These are phyloP conservation scores for Decapterus maruadsi DNA, from an alignment of 2,797 vertebrate species.

Conservation along the genomic window DNA sequence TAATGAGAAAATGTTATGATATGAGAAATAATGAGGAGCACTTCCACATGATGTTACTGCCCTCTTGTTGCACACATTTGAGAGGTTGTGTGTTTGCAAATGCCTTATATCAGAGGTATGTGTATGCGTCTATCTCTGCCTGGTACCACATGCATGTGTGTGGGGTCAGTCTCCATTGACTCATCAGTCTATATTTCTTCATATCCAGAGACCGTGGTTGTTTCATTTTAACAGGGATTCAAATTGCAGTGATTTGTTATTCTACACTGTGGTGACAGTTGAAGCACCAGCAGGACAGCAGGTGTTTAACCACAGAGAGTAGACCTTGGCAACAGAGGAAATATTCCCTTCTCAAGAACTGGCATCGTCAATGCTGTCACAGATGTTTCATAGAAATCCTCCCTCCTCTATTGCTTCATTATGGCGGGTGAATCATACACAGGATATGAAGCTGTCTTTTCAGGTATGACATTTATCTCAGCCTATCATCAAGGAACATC, in stretches of 20 bases:
- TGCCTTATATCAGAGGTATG: neutral
- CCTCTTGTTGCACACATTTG: neutral
- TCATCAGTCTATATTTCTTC: conserved; percentile 16
- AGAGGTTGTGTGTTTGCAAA: neutral
- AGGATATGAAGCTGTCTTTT: neutral
- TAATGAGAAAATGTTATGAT: conserved; percentile 47
- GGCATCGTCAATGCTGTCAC: no score
- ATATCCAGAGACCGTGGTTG: neutral
- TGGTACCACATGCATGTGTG: neutral
- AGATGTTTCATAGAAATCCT: neutral
- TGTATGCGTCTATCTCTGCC: neutral
- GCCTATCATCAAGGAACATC: neutral
- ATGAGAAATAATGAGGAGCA: neutral
- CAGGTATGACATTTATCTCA: neutral
- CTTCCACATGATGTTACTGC: neutral
- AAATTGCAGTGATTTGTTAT: conserved; percentile 6
- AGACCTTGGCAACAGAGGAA: neutral
- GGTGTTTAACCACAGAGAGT: neutral
- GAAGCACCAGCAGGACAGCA: conserved; percentile 3
- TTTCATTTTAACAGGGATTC: conserved; percentile 14
- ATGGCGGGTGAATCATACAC: neutral
- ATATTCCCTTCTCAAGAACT: neutral
- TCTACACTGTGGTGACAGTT: neutral
- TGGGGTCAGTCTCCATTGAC: neutral
- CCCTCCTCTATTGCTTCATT: neutral